Evolutionary conservation across 2,797 vertebrate species (phyloP).

Genomic region (Microchirus variegatus): DNA sequence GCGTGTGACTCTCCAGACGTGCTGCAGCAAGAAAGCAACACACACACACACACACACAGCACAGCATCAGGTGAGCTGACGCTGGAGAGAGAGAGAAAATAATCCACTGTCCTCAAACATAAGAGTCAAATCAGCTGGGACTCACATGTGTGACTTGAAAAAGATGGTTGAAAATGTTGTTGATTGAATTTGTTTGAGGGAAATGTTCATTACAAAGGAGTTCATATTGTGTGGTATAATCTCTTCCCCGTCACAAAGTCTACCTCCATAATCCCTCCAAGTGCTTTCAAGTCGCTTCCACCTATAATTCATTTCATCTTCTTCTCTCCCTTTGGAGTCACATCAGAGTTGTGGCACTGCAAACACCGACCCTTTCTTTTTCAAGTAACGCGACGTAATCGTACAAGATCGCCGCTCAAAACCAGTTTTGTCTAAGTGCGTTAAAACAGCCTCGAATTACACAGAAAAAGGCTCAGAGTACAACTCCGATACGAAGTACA

Average conservation of each 20-base stretch:
- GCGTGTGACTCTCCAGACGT: slow-evolving; percentile 45
- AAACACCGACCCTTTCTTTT: slow-evolving; percentile 35
- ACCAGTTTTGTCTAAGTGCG: slow-evolving; percentile 46
- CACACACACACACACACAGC: slow-evolving; percentile 29
- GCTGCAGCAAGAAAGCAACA: slow-evolving; percentile 11
- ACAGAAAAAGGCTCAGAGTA: neutral
- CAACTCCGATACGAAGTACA: neutral
- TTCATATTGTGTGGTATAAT: slow-evolving; percentile 13
- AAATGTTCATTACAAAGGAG: slow-evolving; percentile 14
- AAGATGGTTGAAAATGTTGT: slow-evolving; percentile 7
- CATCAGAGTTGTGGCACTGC: slow-evolving; percentile 62
- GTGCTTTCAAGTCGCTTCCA: slow-evolving; percentile 62
- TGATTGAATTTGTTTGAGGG: slow-evolving; percentile 20
- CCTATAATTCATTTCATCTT: slow-evolving; percentile 46
- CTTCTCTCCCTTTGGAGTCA: slow-evolving; percentile 57
- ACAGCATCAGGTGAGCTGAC: slow-evolving; percentile 54
- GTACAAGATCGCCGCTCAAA: slow-evolving; percentile 53
- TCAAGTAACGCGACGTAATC: slow-evolving; percentile 58
- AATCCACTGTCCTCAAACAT: slow-evolving; percentile 8
- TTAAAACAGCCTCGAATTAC: slow-evolving; percentile 28
- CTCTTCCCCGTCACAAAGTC: slow-evolving; percentile 53
- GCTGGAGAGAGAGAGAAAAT: slow-evolving; percentile 5
- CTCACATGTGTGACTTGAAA: neutral
- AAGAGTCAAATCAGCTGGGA: slow-evolving; percentile 2
- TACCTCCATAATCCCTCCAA: slow-evolving; percentile 42